Evolutionary conservation across 2,797 vertebrate species (phyloP).

Genomic region (Chrosomus eos): DNA sequence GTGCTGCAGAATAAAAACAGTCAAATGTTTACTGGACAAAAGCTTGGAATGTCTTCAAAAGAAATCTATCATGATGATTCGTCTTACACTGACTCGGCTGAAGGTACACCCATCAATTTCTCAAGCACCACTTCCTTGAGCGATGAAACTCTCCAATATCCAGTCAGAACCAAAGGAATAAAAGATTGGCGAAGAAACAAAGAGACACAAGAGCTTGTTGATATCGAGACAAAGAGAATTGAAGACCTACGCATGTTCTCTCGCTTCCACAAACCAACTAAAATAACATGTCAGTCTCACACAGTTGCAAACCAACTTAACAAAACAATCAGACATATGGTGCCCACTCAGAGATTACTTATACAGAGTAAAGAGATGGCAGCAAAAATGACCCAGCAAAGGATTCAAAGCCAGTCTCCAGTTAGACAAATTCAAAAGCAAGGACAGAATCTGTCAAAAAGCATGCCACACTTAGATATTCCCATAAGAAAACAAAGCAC

Average conservation of each 20-base stretch:
- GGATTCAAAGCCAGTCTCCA: conserved; percentile 78
- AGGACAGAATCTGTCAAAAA: conserved; percentile 68
- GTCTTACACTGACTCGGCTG: conserved; percentile 89
- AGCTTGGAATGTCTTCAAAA: conserved; percentile 74
- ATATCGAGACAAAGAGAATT: conserved; percentile 79
- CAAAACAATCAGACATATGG: conserved; percentile 71
- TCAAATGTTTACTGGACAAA: conserved; percentile 74
- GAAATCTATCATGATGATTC: conserved; percentile 85
- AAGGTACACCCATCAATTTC: conserved; percentile 90
- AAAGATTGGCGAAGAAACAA: conserved; percentile 72
- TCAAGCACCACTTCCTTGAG: conserved; percentile 93
- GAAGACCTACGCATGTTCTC: conserved; percentile 82
- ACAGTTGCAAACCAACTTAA: conserved; percentile 64
- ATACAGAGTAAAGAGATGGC: conserved; percentile 82
- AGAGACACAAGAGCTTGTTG: conserved; percentile 71
- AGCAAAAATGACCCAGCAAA: conserved; percentile 76
- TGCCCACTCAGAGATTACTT: conserved; percentile 78
- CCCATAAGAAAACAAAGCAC: conserved; percentile 73
- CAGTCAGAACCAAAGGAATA: conserved; percentile 73
- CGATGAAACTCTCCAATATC: conserved; percentile 91
- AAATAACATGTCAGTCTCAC: conserved; percentile 68
- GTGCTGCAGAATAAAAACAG: conserved; percentile 87
- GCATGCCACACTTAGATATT: conserved; percentile 68
- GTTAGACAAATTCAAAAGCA: conserved; percentile 73
- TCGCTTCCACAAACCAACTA: conserved; percentile 79